These are phyloP conservation scores for Odontothrips loti DNA, from an alignment of 2,888 invertebrate species.

Conservation along the genomic window DNA sequence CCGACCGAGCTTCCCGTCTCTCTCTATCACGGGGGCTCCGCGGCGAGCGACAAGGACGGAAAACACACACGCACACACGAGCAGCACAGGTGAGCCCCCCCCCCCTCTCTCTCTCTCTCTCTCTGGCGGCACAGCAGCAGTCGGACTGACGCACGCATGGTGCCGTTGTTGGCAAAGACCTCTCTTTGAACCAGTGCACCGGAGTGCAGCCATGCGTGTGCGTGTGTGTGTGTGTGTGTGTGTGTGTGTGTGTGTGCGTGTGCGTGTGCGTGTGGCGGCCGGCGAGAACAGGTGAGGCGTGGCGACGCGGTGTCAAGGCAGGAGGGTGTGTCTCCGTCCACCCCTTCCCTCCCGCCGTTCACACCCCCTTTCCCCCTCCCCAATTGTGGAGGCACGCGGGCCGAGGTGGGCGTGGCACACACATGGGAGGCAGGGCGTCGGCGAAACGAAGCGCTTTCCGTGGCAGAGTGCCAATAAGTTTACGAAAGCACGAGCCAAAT, in stretches of 20 bases:
- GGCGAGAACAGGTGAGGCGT: background rate
- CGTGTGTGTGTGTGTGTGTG: too few species aligned
- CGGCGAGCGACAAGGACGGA: background rate
- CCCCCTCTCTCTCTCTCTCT: background rate
- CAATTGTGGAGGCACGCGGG: background rate
- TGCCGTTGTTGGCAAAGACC: conserved; percentile 18
- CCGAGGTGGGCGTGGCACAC: background rate
- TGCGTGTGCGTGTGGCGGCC: background rate
- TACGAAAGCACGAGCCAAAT: too few species aligned
- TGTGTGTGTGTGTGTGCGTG: background rate
- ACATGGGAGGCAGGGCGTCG: background rate
- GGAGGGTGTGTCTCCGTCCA: conserved; percentile 9
- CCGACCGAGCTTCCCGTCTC: background rate
- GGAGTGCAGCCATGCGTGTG: background rate
- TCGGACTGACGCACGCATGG: background rate
- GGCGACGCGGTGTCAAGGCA: conserved; percentile 17
- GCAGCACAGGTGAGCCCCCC: too few species aligned
- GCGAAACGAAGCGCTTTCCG: background rate
- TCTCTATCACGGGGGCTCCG: background rate
- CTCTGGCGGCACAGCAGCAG: background rate
- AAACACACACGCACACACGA: too few species aligned
- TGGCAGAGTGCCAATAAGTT: too few species aligned
- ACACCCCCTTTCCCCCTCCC: background rate
- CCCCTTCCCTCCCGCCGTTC: background rate
- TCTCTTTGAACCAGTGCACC: background rate